Conservation (phyloP, 2,113 vertebrate species). For the Nycticebus coucang region DNA sequence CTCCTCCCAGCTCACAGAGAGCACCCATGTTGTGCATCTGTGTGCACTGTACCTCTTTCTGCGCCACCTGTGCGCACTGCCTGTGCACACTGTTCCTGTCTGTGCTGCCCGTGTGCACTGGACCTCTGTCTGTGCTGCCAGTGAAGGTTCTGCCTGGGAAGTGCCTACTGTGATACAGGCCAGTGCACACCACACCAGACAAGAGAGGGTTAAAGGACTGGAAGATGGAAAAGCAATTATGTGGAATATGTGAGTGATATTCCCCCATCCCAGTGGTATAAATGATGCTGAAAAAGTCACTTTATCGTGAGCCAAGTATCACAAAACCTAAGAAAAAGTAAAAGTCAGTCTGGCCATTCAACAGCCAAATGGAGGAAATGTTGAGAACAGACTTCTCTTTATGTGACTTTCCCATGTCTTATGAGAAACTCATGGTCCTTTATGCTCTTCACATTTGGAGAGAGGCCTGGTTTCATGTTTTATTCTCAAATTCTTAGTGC, state of each 20-base stretch:
- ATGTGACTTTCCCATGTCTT: background rate
- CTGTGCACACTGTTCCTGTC: background rate
- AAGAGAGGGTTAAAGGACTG: background rate
- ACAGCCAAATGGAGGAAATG: background rate
- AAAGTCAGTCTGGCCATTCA: background rate
- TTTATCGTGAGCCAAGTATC: constrained; percentile 43
- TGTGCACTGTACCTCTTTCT: background rate
- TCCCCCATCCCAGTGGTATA: constrained; percentile 14
- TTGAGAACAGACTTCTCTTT: background rate
- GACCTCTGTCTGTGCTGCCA: background rate
- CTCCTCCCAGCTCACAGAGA: background rate
- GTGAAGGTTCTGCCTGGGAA: background rate
- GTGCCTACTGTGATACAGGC: background rate
- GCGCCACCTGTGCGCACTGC: background rate
- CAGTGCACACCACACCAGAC: background rate
- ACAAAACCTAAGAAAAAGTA: constrained; percentile 48
- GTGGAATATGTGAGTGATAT: background rate
- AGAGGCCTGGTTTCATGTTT: background rate
- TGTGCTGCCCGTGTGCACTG: too few species aligned
- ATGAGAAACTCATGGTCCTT: background rate
- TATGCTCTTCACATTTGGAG: background rate
- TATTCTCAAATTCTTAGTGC: constrained; percentile 7
- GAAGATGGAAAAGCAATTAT: constrained; percentile 24
- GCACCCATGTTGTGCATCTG: background rate
- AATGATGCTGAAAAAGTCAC: constrained; percentile 8